Evolutionary conservation across 2,113 vertebrate genomes (phyloP).

Genomic region (Tragulus kanchil): DNA sequence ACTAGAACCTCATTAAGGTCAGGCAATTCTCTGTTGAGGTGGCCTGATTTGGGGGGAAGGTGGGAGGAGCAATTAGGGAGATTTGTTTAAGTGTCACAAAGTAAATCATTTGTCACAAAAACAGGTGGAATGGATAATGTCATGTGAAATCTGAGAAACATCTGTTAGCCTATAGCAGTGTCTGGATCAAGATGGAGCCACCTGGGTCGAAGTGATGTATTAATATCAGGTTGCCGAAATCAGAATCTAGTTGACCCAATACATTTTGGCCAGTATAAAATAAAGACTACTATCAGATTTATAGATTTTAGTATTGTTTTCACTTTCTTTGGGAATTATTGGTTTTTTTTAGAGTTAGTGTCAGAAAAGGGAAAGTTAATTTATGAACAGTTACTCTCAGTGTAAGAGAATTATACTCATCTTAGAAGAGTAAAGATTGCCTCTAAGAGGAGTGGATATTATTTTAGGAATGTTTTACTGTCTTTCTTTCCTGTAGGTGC

Average conservation of each 20-base stretch:
- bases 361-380: background rate
- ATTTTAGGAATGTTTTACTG: constrained; percentile 62
- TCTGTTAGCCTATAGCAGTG: constrained; percentile 66
- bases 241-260: constrained; percentile 61
- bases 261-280: constrained; percentile 22
- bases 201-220: constrained; percentile 63
- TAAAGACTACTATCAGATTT: constrained; percentile 46
- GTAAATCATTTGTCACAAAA: constrained; percentile 77
- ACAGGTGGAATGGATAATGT: constrained; percentile 77
- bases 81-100: constrained; percentile 73
- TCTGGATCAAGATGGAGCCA: constrained; percentile 76
- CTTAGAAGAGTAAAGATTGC: constrained; percentile 38
- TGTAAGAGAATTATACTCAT: constrained; percentile 10
- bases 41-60: constrained; percentile 43
- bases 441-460: constrained; percentile 15
- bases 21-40: constrained; percentile 44
- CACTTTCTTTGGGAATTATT: background rate
- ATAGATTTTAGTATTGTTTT: constrained; percentile 59
- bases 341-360: background rate
- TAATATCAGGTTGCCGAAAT: constrained; percentile 59
- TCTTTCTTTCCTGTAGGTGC: constrained; percentile 23
- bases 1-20: constrained; percentile 51
- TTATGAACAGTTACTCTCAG: constrained; percentile 23
- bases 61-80: background rate
- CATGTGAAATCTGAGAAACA: constrained; percentile 78